Base-by-base conservation (phyloP, 2,888 invertebrate species). In the Drosophila austrosaltans region DNA sequence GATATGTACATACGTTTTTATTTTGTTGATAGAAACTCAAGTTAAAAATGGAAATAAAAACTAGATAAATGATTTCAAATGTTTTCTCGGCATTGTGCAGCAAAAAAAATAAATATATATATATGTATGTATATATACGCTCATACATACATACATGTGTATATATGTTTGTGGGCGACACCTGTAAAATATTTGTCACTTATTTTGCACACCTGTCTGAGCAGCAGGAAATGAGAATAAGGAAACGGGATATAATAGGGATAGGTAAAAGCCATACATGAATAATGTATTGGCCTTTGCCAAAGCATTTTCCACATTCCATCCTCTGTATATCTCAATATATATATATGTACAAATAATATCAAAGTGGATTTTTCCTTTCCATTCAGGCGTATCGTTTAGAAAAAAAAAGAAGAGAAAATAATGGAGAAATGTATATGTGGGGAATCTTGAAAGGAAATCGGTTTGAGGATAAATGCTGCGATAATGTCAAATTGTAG, bases 131-230 rank as follows among this genome's bases (percentile, higher is more conserved):
- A 16, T 16, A 16, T 16, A 16, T 16, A 16, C 16, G 16, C 16
- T 0, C 16, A 16, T 10, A 36, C 36, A 36, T 32, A 32, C 6
- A 32, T 32, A 36, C 8, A 36, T 36, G 8, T 36, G 6, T 30
- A 30, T 6, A 6, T 30, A 30, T 30, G 30, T 30, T 5, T 30
- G 30, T 30, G 60, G 54, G 74, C 65, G 78, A 70, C 73, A 87
- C 66, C 76, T 81, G 86, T 87, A 59, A 87, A 85, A 79, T 78
- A 82, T 87, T 78, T 78, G 70, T 74, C 88, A 78, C 72, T 66
- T 81, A 86, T 88, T 88, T 86, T 86, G 81, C 87, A 88, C 88
- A 88, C 88, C 88, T 88, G 83, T 83, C 87, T 86, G 86, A 66
- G 71, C 76, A 81, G 40, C 54, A 62, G 57, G 58, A 44, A 60